Evolutionary conservation across 2,797 vertebrate genomes (phyloP), one percentile per base, ranked within the genome.

Genomic region (Pangasius mekongensis): DNA sequence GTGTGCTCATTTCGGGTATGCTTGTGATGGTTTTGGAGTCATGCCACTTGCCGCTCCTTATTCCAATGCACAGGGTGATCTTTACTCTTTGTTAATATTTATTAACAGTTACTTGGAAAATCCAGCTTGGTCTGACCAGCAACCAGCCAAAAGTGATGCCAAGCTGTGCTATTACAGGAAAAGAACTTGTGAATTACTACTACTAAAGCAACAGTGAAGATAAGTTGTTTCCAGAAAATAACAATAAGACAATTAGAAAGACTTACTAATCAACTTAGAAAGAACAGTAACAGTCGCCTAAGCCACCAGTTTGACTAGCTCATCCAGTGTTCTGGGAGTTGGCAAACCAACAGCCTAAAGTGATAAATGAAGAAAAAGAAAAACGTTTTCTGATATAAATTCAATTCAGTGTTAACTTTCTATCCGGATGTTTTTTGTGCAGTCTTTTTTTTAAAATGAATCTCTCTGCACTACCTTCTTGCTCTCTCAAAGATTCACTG

Each of bases 401-500:
- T 56, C 30, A 56, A 33, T 36, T 80, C 76, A 80, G 0, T 78
- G 14, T 33, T 43, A 62, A 43, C 58, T 64, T 81, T 43, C 24
- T 8, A 43, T 43, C 33, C 36, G n/a, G 33, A 82, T 2, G 56
- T 43, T 81, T 39, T 81, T 58, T 33, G 52, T 81, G 54, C 54
- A 58, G 54, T 43, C 20, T 54, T 54, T 56, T 74, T 74, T 22
- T 11, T 0, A 14, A 36, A 81, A 81, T 39, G 20, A 81, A 81
- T 58, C 20, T 36, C 14, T 30, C 78, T 81, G 52, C 78, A 39
- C 78, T 81, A 36, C 20, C 54, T 81, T 39, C 77, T 58, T 58
- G 33, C 56, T 82, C 77, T 82, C 36, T 82, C 33, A 22, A 62
- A 82, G 22, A 43, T 82, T 82, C 58, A 82, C 56, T 82, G 80